These are phyloP conservation scores for Ptychoptera albimana DNA, from an alignment of 2,888 invertebrate species.

Conservation along the genomic window DNA sequence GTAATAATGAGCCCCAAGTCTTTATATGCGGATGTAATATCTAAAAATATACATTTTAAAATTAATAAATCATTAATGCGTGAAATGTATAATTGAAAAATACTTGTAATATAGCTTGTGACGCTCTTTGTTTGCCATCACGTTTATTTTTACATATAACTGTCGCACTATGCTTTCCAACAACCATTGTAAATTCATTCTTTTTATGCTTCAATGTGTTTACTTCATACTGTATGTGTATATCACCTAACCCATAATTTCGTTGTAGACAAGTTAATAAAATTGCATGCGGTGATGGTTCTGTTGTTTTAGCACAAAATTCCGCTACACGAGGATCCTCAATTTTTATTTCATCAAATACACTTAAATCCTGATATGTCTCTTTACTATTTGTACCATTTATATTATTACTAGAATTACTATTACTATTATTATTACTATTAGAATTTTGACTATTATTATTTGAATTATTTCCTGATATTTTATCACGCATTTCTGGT, in stretches of 20 bases:
- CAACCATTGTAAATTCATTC: constrained; percentile 87
- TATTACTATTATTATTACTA: constrained; percentile 20
- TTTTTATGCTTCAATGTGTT: constrained; percentile 78
- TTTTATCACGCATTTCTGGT: constrained; percentile 77
- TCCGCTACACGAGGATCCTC: constrained; percentile 89
- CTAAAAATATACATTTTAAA: constrained; percentile 29
- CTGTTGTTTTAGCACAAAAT: constrained; percentile 91
- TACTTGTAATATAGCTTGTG: constrained; percentile 85
- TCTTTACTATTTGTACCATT: constrained; percentile 21
- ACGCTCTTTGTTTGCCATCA: constrained; percentile 90
- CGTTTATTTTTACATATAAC: constrained; percentile 92
- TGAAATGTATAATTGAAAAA: constrained; percentile 3
- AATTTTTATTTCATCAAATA: constrained; percentile 85
- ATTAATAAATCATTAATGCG: not conserved
- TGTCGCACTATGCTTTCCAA: constrained; percentile 79
- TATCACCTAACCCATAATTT: constrained; percentile 82
- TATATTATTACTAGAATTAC: constrained; percentile 18
- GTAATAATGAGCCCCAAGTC: constrained; percentile 86
- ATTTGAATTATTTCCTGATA: constrained; percentile 38
- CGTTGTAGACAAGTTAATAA: constrained; percentile 80
- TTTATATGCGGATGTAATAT: constrained; percentile 86
- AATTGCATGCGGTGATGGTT: constrained; percentile 88
- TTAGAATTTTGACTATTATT: constrained; percentile 10
- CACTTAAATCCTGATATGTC: constrained; percentile 36
- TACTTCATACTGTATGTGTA: constrained; percentile 73